Conservation (phyloP, 2,888 invertebrate genomes). For the Nymphalis urticae region DNA sequence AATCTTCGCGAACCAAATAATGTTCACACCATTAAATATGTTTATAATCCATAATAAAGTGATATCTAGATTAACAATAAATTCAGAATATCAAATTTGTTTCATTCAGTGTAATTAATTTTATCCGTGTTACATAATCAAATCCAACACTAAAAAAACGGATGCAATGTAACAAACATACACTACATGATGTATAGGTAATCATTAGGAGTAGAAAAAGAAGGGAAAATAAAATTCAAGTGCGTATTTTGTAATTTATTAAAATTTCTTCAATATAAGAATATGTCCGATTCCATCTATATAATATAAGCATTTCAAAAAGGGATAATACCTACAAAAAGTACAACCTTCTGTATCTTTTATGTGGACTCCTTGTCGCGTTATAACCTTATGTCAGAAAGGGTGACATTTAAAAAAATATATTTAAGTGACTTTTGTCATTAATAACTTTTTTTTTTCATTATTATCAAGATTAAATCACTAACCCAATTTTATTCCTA, state of each 20-base stretch:
- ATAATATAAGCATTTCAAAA: conserved; percentile 79
- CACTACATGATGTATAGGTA: no score
- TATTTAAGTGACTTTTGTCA: not conserved
- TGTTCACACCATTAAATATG: no score
- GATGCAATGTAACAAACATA: no score
- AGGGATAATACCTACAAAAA: conserved; percentile 76
- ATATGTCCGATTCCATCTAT: conserved; percentile 81
- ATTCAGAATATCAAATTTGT: no score
- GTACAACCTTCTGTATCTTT: conserved; percentile 71
- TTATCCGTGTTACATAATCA: no score
- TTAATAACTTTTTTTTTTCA: no score
- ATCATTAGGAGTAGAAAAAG: not conserved
- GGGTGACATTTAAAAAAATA: conserved; percentile 4
- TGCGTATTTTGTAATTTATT: conserved; percentile 71
- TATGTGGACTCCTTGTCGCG: conserved; percentile 38
- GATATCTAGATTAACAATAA: no score
- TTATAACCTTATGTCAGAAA: not conserved
- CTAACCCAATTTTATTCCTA: not conserved
- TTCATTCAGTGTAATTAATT: no score
- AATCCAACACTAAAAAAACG: no score
- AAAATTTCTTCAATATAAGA: conserved; percentile 81
- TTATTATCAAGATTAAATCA: no score
- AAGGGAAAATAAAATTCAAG: conserved; percentile 51
- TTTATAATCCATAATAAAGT: no score
- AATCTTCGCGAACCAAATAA: no score